Base-by-base conservation (phyloP, 2,113 vertebrate genomes). In the Phyllostomus hastatus region DNA sequence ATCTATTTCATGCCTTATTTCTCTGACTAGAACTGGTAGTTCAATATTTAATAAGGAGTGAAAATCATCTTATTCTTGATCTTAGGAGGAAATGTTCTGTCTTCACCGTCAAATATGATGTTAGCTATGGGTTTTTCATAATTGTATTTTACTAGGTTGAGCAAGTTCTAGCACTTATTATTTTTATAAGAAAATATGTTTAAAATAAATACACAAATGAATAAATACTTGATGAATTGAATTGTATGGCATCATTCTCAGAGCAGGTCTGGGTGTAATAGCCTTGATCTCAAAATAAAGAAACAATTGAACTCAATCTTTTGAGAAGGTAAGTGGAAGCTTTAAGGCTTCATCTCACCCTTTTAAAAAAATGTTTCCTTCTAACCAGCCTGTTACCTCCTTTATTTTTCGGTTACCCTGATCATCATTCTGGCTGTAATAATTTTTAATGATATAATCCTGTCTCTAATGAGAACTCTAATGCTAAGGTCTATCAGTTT, bases 391-490 rank as follows among this genome's bases (percentile, higher is more conserved):
- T 28, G 3, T 72, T 84, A 72, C 1, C 17, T 78, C 33, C 84
- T 95, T 92, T 41, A 85, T 67, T 80, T 2, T 4, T 85, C 31
- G 50, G 12, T 82, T 91, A 67, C 38, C 33, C 50, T 75, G 54
- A 64, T 93, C 61, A 83, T 87, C 61, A 90, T 92, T 95, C 48
- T 88, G 14, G 7, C 31, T 84, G 12, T 73, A 90, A 85, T 82
- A 85, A 90, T 70, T 85, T 95, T 96, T 94, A 88, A 80, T 76
- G 46, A 57, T 94, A 72, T 38, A 88, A 91, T 93, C 33, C 50
- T 92, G 7, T 91, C 67, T 85, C 59, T 96, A 76, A 91, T 94
- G 88, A 97, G 87, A 19, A 22, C n/a, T 91, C 31, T 91, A 54
- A 86, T 86, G 50, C 76, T 82, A 95, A 97, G 83, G n/a, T 41